Conservation (phyloP, 1,140 invertebrate species). For the Anoplophora glabripennis region DNA sequence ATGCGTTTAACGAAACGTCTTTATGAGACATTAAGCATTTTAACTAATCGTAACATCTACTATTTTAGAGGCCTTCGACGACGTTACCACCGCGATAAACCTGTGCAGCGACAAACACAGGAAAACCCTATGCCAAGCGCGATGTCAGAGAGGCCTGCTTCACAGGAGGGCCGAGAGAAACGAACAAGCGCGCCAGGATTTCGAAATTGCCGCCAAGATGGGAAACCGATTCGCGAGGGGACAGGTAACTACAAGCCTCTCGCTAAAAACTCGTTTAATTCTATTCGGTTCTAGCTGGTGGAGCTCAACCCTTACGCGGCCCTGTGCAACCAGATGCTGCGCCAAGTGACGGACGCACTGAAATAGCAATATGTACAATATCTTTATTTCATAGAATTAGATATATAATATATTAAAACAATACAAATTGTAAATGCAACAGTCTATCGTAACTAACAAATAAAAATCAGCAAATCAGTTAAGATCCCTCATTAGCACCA, state of each 20-base stretch:
- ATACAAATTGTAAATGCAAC: constrained; percentile 18
- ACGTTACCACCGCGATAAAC: constrained; percentile 70
- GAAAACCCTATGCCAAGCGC: constrained; percentile 66
- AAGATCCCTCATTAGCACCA: constrained; percentile 9
- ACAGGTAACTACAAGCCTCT: constrained; percentile 52
- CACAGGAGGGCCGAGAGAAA: constrained; percentile 59
- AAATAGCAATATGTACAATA: constrained; percentile 45
- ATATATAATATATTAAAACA: constrained; percentile 8
- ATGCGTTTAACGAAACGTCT: too few relatives aligned
- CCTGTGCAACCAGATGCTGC: constrained; percentile 90
- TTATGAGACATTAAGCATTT: too few relatives aligned
- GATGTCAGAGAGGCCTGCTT: constrained; percentile 77
- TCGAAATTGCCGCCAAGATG: constrained; percentile 67
- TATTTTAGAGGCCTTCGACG: constrained; percentile 66
- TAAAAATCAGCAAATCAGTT: constrained; percentile 5
- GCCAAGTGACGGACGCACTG: constrained; percentile 56
- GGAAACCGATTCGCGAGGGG: constrained; percentile 80
- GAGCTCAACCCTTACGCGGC: constrained; percentile 82
- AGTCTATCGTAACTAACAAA: constrained; percentile 8
- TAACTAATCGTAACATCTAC: too few relatives aligned
- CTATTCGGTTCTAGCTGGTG: constrained; percentile 64
- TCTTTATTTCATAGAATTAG: constrained; percentile 27
- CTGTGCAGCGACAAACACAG: constrained; percentile 60
- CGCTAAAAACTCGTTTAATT: neutral
- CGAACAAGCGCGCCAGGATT: constrained; percentile 68